phyloP scores from a whole-genome alignment of 2,113 vertebrate genomes.

The Narcine bancroftii region DNA sequence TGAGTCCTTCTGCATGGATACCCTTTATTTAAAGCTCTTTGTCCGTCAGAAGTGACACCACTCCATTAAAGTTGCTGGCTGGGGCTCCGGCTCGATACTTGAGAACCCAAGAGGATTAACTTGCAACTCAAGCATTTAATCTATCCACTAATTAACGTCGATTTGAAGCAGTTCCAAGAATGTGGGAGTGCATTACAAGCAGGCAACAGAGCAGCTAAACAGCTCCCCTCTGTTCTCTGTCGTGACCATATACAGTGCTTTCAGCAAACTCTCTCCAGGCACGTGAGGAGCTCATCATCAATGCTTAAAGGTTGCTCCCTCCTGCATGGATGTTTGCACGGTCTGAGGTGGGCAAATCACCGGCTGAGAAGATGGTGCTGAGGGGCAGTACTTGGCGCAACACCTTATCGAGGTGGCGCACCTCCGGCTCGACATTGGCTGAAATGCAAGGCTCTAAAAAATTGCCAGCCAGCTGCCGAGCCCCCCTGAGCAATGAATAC shows the following conservation, averaged over 20 bases:
- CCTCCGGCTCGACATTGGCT: no score
- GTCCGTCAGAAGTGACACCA: slow-evolving; percentile 4
- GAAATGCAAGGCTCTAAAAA: not conserved
- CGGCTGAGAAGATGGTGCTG: not conserved
- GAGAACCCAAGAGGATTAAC: slow-evolving; percentile 14
- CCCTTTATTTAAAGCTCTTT: not conserved
- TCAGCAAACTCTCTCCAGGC: not conserved
- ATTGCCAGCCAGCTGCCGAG: not conserved
- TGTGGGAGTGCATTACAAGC: not conserved
- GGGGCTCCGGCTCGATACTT: slow-evolving; percentile 9
- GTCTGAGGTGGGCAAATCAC: not conserved
- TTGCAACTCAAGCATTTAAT: slow-evolving; percentile 23
- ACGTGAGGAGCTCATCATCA: not conserved
- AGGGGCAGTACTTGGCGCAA: not conserved
- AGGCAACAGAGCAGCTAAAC: slow-evolving; percentile 9
- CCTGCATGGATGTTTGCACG: not conserved
- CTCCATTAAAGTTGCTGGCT: slow-evolving; percentile 14
- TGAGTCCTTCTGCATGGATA: slow-evolving; percentile 23
- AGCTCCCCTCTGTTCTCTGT: not conserved
- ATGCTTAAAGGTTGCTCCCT: not conserved
- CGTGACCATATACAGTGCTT: slow-evolving; percentile 9
- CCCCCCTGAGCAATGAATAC: not conserved
- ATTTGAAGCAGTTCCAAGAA: slow-evolving; percentile 25
- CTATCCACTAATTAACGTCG: slow-evolving; percentile 30
- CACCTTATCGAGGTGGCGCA: not conserved